Evolutionary conservation across 2,113 vertebrate genomes (phyloP), one percentile per base, ranked within the genome.

Genomic region (Sphaerodactylus townsendi): DNA sequence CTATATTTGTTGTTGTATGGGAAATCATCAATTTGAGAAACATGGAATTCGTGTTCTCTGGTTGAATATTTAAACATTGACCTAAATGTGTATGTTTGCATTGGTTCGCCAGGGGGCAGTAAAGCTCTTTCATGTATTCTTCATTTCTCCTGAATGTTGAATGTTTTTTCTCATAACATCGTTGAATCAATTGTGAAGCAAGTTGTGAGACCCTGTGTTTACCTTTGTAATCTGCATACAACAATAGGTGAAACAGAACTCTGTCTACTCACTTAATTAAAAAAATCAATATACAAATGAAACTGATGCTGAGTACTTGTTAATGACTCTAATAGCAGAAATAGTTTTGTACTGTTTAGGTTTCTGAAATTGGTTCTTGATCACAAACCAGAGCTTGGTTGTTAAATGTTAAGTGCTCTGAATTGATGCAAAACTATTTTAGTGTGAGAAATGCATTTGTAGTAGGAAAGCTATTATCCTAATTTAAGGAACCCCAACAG

Each of bases 61-160:
- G 33, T 19, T 83, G 15, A 48, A 66, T 77, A 64, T 62, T 0
- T 8, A 81, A 75, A 70, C 3, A n/a, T 1, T 76, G 77, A 33
- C 19, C 10, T 33, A 30, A 35, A 70, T 76, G 30, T 53, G 30
- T 68, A 82, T 88, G 77, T 23, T 46, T 76, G 23, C 39, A n/a
- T 66, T 87, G 41, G 2, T 33, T 93, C 96, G 69, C 91, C 92
- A 96, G 96, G 87, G 95, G 96, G 95, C 96, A 96, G 91, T 92
- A 94, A 90, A 89, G 92, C 50, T 85, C 95, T 96, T 93, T 93
- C 66, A 83, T 33, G 79, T 87, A 21, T 33, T 44, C 4, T 64
- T 56, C 2, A 0, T 41, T 48, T 68, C 69, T 84, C 81, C 66
- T 62, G 71, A 84, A 84, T 56, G 82, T 88, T 74, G 66, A 85